These are phyloP conservation scores for Chrysotoxum bicinctum DNA, from an alignment of 2,888 invertebrate genomes.

Conservation along the genomic window DNA sequence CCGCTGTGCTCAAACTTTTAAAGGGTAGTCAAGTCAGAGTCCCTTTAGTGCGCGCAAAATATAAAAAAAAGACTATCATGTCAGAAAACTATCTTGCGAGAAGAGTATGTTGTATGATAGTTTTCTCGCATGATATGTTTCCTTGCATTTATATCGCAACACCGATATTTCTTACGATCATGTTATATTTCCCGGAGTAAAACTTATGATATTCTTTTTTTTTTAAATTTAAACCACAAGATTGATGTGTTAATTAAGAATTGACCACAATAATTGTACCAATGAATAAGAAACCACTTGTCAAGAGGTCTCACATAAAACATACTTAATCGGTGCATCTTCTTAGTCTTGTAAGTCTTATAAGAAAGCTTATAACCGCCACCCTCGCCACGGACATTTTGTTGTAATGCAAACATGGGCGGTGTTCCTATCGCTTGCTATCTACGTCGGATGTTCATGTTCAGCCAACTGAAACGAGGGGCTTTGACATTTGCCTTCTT, in stretches of 20 bases:
- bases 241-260: conserved; percentile 10
- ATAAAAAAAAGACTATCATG: too few species aligned
- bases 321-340: not conserved
- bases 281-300: not conserved
- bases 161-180: too few species aligned
- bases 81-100: too few species aligned
- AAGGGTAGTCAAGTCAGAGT: too few species aligned
- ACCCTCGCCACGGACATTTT: conserved; percentile 21
- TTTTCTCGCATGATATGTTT: too few species aligned
- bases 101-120: too few species aligned
- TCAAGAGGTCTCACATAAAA: conserved; percentile 1
- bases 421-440: conserved; percentile 11
- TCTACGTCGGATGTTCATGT: conserved; percentile 50
- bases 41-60: too few species aligned
- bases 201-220: too few species aligned
- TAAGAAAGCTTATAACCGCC: not conserved
- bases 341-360: not conserved
- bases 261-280: not conserved
- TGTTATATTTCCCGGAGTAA: too few species aligned
- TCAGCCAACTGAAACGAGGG: conserved; percentile 33
- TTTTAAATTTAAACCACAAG: not conserved
- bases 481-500: conserved; percentile 10
- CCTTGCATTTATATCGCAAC: too few species aligned
- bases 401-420: conserved; percentile 27
- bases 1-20: too few species aligned